Conservation (phyloP, 2,888 invertebrate genomes). For the Plebejus argus region DNA sequence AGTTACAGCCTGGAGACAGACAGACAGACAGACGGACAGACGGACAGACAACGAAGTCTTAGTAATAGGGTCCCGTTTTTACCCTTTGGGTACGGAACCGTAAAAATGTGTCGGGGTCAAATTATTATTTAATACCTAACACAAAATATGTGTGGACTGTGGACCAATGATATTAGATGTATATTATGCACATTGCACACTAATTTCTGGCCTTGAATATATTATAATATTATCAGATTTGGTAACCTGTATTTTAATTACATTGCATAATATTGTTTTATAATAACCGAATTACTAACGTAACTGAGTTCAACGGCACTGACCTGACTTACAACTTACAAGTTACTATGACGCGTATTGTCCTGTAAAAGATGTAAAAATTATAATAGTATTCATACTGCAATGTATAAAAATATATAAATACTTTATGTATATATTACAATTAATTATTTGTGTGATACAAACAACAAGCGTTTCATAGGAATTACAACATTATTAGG, state of each 20-base stretch:
- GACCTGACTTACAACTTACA: background rate
- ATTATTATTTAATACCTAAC: background rate
- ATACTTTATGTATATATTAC: too few species aligned
- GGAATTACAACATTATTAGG: too few species aligned
- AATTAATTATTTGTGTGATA: too few species aligned
- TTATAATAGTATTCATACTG: too few species aligned
- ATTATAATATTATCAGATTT: background rate
- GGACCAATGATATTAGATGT: background rate
- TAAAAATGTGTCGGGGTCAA: background rate
- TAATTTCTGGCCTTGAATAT: conserved; percentile 2
- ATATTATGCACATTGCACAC: background rate
- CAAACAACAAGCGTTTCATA: too few species aligned
- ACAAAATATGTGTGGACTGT: background rate
- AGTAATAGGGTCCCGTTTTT: too few species aligned
- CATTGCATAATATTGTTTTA: conserved; percentile 7
- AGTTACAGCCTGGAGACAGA: too few species aligned
- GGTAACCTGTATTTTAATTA: background rate
- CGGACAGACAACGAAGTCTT: too few species aligned
- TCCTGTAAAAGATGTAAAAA: background rate
- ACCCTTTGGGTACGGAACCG: too few species aligned
- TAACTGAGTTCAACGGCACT: background rate
- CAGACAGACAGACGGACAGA: too few species aligned
- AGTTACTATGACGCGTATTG: background rate
- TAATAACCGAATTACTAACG: background rate
- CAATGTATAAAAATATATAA: too few species aligned